These are phyloP conservation scores for Ramphastos sulfuratus DNA, from an alignment of 2,113 vertebrate genomes.

Conservation along the genomic window DNA sequence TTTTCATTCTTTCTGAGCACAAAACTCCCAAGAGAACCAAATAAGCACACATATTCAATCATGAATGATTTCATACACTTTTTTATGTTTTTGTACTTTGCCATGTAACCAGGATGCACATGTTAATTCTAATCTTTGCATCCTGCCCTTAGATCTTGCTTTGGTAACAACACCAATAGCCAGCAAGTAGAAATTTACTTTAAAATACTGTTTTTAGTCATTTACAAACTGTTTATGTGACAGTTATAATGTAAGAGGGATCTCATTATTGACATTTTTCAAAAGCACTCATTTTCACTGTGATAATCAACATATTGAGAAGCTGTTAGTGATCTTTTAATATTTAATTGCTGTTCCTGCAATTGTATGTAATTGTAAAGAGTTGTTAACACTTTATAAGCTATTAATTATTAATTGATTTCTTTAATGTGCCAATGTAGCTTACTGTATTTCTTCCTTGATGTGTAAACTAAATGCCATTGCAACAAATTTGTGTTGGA, in stretches of 20 bases:
- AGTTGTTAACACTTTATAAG: conserved; percentile 48
- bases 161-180: not conserved
- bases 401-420: conserved; percentile 55
- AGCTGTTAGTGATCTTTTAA: conserved; percentile 30
- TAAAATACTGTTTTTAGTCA: not conserved
- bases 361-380: conserved; percentile 20
- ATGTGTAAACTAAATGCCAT: not conserved
- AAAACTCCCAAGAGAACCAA: not conserved
- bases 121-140: not conserved
- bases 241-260: not conserved
- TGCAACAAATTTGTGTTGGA: not conserved
- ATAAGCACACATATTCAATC: not conserved
- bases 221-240: conserved; percentile 30
- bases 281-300: not conserved
- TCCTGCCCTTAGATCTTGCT: not conserved
- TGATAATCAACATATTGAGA: conserved; percentile 20
- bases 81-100: not conserved
- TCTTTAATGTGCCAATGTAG: not conserved
- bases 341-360: conserved; percentile 26
- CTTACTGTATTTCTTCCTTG: not conserved
- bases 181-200: not conserved
- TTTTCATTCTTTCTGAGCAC: not conserved
- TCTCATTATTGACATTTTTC: not conserved
- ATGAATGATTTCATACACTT: not conserved
- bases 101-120: not conserved